A percentile compares a stretch with the other conserved stretches of the same genome.
These are phyloP conservation scores for Triplophysa siluroides DNA, from an alignment of 2,113 vertebrate species.

Conservation along the genomic window DNA sequence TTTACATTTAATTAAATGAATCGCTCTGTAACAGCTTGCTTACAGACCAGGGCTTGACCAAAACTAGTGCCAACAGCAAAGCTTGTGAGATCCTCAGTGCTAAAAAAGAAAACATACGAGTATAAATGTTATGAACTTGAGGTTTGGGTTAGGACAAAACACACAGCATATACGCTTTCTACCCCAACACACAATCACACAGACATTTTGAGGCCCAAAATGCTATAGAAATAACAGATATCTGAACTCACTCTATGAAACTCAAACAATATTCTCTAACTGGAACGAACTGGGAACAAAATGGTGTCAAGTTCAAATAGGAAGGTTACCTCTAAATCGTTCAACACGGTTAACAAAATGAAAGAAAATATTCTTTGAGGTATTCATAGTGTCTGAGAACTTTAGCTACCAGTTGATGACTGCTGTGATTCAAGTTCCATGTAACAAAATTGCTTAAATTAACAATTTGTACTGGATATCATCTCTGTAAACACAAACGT, in stretches of 20 bases:
- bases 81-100: slow-evolving; percentile 9
- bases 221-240: neutral
- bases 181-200: neutral
- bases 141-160: slow-evolving; percentile 34
- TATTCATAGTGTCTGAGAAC: slow-evolving; percentile 21
- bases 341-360: neutral
- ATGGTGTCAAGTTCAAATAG: neutral
- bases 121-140: slow-evolving; percentile 6
- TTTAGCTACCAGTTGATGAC: slow-evolving; percentile 26
- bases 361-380: neutral
- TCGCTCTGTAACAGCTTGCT: neutral
- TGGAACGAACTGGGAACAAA: neutral
- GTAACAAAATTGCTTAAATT: slow-evolving; percentile 13
- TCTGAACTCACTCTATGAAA: neutral
- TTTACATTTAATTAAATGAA: neutral
- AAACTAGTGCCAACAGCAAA: neutral
- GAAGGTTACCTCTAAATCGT: neutral
- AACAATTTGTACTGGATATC: slow-evolving; percentile 29
- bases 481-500: slow-evolving; percentile 6
- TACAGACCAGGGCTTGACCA: neutral
- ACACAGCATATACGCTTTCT: neutral
- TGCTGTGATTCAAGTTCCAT: slow-evolving; percentile 55
- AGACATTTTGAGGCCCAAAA: neutral
- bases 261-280: neutral
- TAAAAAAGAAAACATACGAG: neutral